Conservation (phyloP, 2,797 vertebrate species). For the Argentina silus region DNA sequence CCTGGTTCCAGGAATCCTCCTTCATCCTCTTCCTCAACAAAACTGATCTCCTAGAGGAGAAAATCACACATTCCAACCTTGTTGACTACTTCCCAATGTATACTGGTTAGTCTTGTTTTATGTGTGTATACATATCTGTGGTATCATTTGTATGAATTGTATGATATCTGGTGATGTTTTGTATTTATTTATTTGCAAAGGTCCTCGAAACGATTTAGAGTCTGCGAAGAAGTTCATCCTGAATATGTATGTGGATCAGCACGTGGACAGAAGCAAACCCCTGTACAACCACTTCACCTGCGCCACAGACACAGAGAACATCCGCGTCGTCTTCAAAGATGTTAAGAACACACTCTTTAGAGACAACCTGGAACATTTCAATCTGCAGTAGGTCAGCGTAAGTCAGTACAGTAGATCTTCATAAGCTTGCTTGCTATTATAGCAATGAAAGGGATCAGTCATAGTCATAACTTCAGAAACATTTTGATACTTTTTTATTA, state of each 20-base stretch:
- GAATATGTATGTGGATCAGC: conserved; percentile 78
- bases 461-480: neutral
- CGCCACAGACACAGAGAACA: conserved; percentile 89
- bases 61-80: conserved; percentile 84
- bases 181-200: conserved; percentile 53
- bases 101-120: conserved; percentile 70
- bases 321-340: conserved; percentile 80
- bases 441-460: neutral
- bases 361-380: conserved; percentile 76
- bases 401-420: too few species aligned
- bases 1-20: conserved; percentile 86
- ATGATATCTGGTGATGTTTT: neutral
- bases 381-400: conserved; percentile 27
- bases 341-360: conserved; percentile 85
- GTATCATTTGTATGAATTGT: neutral
- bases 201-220: conserved; percentile 75
- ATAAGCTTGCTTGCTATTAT: neutral
- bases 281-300: conserved; percentile 88
- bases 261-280: conserved; percentile 74
- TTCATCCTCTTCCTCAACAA: conserved; percentile 92
- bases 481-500: neutral
- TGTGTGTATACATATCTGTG: neutral
- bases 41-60: conserved; percentile 88
- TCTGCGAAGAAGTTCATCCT: conserved; percentile 84
- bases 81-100: conserved; percentile 84